These are phyloP conservation scores for Sparidentex hasta DNA, from an alignment of 2,797 vertebrate species.

Conservation along the genomic window DNA sequence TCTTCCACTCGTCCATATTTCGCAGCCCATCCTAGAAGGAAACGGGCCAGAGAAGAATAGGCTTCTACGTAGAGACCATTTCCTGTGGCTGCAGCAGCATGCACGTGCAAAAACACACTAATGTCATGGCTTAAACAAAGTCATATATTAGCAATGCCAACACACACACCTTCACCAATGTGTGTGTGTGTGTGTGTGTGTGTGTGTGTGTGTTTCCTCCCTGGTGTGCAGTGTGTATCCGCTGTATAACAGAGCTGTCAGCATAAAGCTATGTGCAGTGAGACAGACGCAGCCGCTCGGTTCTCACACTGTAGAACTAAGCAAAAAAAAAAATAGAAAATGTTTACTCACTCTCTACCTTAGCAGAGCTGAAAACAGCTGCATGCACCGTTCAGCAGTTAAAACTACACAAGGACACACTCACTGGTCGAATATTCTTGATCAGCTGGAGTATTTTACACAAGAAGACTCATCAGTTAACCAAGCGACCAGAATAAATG, in stretches of 20 bases:
- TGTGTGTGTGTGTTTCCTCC: conserved; percentile 71
- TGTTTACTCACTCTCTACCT: conserved; percentile 36
- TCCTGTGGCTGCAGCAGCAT: conserved; percentile 70
- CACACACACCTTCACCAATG: conserved; percentile 8
- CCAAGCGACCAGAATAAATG: too few species aligned
- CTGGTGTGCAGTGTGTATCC: conserved; percentile 58
- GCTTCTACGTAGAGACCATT: conserved; percentile 74
- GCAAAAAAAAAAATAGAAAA: conserved; percentile 14
- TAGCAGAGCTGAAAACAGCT: neutral
- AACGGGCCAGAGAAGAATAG: conserved; percentile 84
- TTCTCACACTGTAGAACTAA: conserved; percentile 57
- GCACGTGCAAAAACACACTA: conserved; percentile 61
- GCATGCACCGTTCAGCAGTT: conserved; percentile 9
- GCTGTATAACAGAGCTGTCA: conserved; percentile 71
- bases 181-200: conserved; percentile 50
- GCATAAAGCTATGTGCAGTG: conserved; percentile 57
- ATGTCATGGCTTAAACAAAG: conserved; percentile 53
- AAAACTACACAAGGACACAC: conserved; percentile 1
- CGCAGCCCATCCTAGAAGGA: conserved; percentile 83
- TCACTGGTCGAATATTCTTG: neutral
- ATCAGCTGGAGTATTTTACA: too few species aligned
- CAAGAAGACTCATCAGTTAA: too few species aligned
- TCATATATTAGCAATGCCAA: conserved; percentile 51
- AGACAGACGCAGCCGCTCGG: conserved; percentile 29
- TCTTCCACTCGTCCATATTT: conserved; percentile 55